Percentiles rank a stretch among this genome's conserved stretches.
phyloP scores from a whole-genome alignment of 2,113 vertebrate species.

The Phyllopteryx taeniolatus region DNA sequence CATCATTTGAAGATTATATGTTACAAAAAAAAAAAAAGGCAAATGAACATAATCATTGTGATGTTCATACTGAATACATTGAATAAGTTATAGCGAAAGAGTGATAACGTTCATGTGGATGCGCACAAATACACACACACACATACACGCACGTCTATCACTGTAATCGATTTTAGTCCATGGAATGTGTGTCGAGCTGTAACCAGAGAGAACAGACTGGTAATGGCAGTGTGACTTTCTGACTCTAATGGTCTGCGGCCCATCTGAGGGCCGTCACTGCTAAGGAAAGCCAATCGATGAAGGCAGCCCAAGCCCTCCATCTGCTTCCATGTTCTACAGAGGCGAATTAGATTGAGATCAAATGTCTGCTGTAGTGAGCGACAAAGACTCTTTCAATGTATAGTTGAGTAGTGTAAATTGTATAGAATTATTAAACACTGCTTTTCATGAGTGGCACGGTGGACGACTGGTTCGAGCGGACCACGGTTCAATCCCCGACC shows the following conservation, averaged over 20 bases:
- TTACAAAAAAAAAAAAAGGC: not conserved
- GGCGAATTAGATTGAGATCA: constrained; percentile 52
- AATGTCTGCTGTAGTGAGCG: constrained; percentile 1
- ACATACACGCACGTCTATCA: constrained; percentile 20
- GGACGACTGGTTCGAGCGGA: too few species aligned
- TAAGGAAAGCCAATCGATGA: constrained; percentile 60
- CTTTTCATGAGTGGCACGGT: not conserved
- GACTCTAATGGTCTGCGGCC: constrained; percentile 62
- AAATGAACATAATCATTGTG: constrained; percentile 8
- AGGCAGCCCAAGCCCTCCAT: constrained; percentile 43
- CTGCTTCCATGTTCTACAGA: constrained; percentile 51
- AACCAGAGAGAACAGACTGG: constrained; percentile 62
- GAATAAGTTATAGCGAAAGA: constrained; percentile 15
- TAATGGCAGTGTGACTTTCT: constrained; percentile 64
- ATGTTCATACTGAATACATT: constrained; percentile 19
- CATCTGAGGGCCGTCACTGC: constrained; percentile 64
- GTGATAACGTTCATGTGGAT: constrained; percentile 18
- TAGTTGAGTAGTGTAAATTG: not conserved
- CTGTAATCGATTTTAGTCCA: constrained; percentile 41
- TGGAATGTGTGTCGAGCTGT: constrained; percentile 31
- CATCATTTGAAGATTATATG: not conserved
- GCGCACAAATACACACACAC: constrained; percentile 1
- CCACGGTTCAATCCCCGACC: too few species aligned
- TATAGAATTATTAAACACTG: not conserved
- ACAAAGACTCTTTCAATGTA: constrained; percentile 1